Base-by-base conservation (phyloP, 1,140 invertebrate species). In the Cydia pomonella region DNA sequence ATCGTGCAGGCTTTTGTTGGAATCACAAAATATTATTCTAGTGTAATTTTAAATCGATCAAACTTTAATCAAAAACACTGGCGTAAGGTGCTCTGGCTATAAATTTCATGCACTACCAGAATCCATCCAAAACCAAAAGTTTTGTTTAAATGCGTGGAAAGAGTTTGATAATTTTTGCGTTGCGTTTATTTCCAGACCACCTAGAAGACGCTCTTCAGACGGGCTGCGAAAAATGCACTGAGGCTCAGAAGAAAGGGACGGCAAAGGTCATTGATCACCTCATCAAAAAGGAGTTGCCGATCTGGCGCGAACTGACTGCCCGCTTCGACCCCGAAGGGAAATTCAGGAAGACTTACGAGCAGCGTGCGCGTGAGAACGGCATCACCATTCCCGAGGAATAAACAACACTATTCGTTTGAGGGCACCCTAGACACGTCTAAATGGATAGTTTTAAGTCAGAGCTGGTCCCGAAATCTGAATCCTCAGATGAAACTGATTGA, bases 121-220 rank as follows among this genome's bases (percentile, higher is more conserved):
- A 9, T 9, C 33, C 33, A 38, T 38, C 33, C 33, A 38, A 38
- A 7, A 38, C 9, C 10, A 38, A 38, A 33, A 7, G 7, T 7
- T 33, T 33, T 33, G 29, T 33, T 33, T 29, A 29, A 29, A 29
- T 2, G 29, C 6, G 29, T 29, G 29, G 7, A 16, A 63, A 72
- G 23, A 33, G 50, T 44, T 12, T 44, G 10, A 18, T 18, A 21
- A 21, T 23, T 12, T 12, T 2, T 18, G 3, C 16, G 6, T 59
- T n/a, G 4, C 12, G 2, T 23, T 12, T 9, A 72, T 77, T 82
- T 94, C 13, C 81, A 93, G 95, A 87, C n/a, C 66, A 93, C 1
- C 82, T 96, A 1, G 93, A 94, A 6, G 95, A 96, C 44, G 95
- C 95, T 1, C 76, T 96, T 7, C 88, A 94, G 76, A 95, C 94